Percentiles rank a stretch among this genome's conserved stretches.
Evolutionary conservation across 2,797 vertebrate species (phyloP).

Genomic region (Lagocephalus sceleratus): DNA sequence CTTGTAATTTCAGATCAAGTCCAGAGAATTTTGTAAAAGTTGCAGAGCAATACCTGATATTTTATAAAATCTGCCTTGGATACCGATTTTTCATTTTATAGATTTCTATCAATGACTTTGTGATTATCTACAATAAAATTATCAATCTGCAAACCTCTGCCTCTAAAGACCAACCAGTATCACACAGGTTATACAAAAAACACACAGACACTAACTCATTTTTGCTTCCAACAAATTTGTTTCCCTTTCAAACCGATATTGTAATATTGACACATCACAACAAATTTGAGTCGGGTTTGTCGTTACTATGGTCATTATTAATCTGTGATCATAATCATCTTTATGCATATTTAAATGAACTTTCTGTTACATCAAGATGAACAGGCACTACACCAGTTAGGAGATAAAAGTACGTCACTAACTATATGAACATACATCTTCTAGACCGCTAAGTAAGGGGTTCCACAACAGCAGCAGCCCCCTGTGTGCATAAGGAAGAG

Average conservation of each 20-base stretch:
- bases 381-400: slow-evolving; percentile 85
- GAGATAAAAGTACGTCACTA: slow-evolving; percentile 81
- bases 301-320: slow-evolving; percentile 63
- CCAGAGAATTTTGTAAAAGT: slow-evolving; percentile 19
- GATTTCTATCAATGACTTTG: slow-evolving; percentile 16
- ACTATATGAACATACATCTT: slow-evolving; percentile 78
- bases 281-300: slow-evolving; percentile 64
- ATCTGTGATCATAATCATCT: slow-evolving; percentile 74
- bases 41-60: slow-evolving; percentile 34
- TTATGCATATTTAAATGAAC: slow-evolving; percentile 82
- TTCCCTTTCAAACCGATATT: slow-evolving; percentile 76
- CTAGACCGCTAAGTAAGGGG: slow-evolving; percentile 74
- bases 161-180: neutral
- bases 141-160: neutral
- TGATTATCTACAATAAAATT: slow-evolving; percentile 30
- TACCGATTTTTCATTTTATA: slow-evolving; percentile 5
- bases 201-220: slow-evolving; percentile 52
- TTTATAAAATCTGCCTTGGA: slow-evolving; percentile 16
- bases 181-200: slow-evolving; percentile 19
- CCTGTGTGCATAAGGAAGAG: slow-evolving; percentile 78
- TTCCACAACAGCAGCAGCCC: slow-evolving; percentile 67
- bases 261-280: slow-evolving; percentile 77
- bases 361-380: slow-evolving; percentile 80
- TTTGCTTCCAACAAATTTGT: slow-evolving; percentile 73
- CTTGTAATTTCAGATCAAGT: slow-evolving; percentile 1